phyloP scores from a whole-genome alignment of 1,140 invertebrate species.

The Ips nitidus region DNA sequence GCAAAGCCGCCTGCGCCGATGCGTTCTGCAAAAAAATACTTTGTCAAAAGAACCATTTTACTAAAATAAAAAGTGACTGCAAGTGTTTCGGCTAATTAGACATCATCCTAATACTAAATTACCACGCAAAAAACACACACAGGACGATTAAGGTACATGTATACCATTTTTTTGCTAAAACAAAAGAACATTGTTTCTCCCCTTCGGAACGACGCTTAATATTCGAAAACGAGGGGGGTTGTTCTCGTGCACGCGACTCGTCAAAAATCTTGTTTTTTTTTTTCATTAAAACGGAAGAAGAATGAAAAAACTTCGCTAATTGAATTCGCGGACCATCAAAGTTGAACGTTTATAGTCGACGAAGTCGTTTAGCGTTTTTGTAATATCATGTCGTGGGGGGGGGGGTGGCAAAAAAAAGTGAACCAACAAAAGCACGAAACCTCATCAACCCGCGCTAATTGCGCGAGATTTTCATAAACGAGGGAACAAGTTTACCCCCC shows the following conservation, averaged over 20 bases:
- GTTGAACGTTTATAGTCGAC: conserved; percentile 27
- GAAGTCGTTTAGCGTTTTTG: conserved; percentile 26
- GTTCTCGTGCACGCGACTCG: conserved; percentile 16
- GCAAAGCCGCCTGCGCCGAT: conserved; percentile 77
- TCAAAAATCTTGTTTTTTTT: conserved; percentile 17
- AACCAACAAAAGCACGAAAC: conserved; percentile 19
- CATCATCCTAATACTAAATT: background rate
- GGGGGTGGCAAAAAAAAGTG: background rate
- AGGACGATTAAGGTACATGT: no score
- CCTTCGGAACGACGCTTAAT: conserved; percentile 7
- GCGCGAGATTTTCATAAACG: conserved; percentile 24
- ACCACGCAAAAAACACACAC: background rate
- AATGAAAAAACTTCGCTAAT: conserved; percentile 33
- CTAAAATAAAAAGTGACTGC: background rate
- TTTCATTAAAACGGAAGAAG: conserved; percentile 23
- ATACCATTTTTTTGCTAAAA: background rate
- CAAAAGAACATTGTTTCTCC: conserved; percentile 3
- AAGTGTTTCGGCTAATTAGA: no score
- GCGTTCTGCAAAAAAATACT: conserved; percentile 56
- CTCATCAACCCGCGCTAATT: conserved; percentile 24
- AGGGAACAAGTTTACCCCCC: conserved; percentile 12
- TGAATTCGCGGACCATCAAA: conserved; percentile 26
- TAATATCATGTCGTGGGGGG: conserved; percentile 8
- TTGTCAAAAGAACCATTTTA: background rate
- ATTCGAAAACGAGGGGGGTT: conserved; percentile 11